phyloP scores from a whole-genome alignment of 2,888 invertebrate species.

The Calephelis perditalis region DNA sequence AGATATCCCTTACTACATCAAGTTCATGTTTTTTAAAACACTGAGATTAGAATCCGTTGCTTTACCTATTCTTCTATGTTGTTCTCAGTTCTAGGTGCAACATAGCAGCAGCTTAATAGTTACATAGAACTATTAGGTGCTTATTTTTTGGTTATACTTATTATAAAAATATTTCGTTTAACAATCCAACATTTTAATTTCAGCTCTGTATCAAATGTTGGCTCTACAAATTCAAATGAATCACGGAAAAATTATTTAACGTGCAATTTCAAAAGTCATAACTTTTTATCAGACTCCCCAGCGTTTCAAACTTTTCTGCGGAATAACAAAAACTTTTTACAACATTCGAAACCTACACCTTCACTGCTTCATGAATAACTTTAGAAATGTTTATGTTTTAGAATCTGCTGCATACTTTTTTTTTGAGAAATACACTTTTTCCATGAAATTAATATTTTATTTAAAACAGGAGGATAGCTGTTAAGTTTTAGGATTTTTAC shows the following conservation, averaged over 20 bases:
- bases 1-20: no score
- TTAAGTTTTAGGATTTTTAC: no score
- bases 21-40: no score
- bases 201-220: background rate
- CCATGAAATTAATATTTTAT: no score
- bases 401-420: slow-evolving; percentile 1
- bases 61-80: no score
- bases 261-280: slow-evolving; percentile 30
- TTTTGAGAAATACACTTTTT: slow-evolving; percentile 12
- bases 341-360: background rate
- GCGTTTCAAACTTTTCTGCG: slow-evolving; percentile 55
- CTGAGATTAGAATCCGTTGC: no score
- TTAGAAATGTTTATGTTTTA: slow-evolving; percentile 8
- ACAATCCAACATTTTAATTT: background rate
- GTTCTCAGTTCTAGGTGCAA: no score
- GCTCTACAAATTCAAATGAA: slow-evolving; percentile 8
- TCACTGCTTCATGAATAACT: background rate
- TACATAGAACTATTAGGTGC: no score
- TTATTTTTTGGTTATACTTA: no score
- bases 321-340: slow-evolving; percentile 39
- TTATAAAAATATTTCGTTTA: no score
- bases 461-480: no score
- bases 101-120: no score
- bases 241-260: background rate
- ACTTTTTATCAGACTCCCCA: slow-evolving; percentile 54